Percentiles rank a stretch among this genome's conserved stretches.
These are phyloP conservation scores for Anthoscopus minutus DNA, from an alignment of 2,113 vertebrate genomes.

Conservation along the genomic window DNA sequence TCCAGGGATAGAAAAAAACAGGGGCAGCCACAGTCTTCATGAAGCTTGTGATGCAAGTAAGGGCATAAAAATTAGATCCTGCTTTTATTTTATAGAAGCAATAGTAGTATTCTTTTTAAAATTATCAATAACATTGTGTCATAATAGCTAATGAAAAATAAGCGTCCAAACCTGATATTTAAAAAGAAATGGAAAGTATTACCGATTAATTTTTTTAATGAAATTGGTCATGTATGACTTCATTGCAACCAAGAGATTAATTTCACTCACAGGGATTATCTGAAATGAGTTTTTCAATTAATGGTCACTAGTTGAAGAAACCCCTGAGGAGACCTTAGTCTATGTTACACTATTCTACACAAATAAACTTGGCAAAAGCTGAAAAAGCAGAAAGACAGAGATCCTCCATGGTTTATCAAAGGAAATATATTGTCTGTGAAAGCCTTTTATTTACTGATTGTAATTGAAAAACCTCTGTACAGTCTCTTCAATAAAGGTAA, in stretches of 20 bases:
- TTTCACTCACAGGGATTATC: conserved; percentile 29
- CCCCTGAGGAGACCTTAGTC: neutral
- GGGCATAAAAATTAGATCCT: neutral
- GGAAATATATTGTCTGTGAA: neutral
- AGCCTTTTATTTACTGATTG: conserved; percentile 36
- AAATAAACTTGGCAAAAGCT: conserved; percentile 32
- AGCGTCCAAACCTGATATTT: neutral
- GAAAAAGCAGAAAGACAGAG: conserved; percentile 10
- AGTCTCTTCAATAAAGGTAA: neutral
- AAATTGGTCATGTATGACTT: neutral
- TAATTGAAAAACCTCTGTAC: neutral
- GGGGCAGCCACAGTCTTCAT: neutral
- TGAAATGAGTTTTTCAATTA: conserved; percentile 53
- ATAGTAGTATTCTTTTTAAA: neutral
- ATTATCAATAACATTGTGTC: neutral
- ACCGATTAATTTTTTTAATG: neutral
- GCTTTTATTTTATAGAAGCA: neutral
- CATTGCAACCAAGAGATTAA: neutral
- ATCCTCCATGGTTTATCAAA: conserved; percentile 3
- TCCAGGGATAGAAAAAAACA: neutral
- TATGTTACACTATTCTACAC: neutral
- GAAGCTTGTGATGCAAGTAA: neutral
- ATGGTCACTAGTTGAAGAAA: conserved; percentile 46
- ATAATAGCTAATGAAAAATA: neutral
- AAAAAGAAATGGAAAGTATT: neutral